Base-by-base conservation (phyloP, 2,113 vertebrate genomes). In the Polypterus senegalus region DNA sequence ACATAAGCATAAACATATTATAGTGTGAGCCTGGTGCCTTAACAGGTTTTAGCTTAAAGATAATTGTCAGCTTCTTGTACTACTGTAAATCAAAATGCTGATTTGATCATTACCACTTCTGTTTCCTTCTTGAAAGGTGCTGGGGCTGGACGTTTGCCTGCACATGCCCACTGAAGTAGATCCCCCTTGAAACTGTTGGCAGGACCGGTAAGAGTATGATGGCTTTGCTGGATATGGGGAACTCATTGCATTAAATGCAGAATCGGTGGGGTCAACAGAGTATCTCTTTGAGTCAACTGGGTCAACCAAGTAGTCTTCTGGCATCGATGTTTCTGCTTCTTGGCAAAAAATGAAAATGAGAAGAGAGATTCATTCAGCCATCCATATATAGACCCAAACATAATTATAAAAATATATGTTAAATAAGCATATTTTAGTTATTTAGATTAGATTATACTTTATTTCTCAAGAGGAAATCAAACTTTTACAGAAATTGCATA, bases 81-180 rank as follows among this genome's bases (percentile, higher is more conserved):
- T 27, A 27, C 27, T 27, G 27, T 27, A 27, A 27, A 27, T 27
- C 27, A 27, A 27, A 27, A 27, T 27, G 27, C 27, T 27, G 2
- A 11, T 66, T 46, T 54, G 9, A 3, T 61, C 74, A 64, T 92
- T 88, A 95, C 90, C 88, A 79, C 85, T 89, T 87, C 87, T 83
- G 81, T 93, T 88, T 79, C 80, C 87, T 60, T 98, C 92, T 46
- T 78, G 83, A 66, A 79, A 88, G 66, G 77, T 77, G 3, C 76
- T 88, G 46, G 89, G 89, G 57, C 89, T 92, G 53, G 89, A 88
- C 3, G 81, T 73, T 47, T 86, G 90, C 49, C 88, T 84, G 72
- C 76, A 81, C 68, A 86, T 49, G 2, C 76, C 76, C 52, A 75
- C 67, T 47, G 85, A 72, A 0, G 71, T 69, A 5, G 89, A 73